A percentile compares a stretch with the other conserved stretches of the same genome.
These are phyloP conservation scores for Sericinus montela DNA, from an alignment of 2,888 invertebrate species.

Conservation along the genomic window DNA sequence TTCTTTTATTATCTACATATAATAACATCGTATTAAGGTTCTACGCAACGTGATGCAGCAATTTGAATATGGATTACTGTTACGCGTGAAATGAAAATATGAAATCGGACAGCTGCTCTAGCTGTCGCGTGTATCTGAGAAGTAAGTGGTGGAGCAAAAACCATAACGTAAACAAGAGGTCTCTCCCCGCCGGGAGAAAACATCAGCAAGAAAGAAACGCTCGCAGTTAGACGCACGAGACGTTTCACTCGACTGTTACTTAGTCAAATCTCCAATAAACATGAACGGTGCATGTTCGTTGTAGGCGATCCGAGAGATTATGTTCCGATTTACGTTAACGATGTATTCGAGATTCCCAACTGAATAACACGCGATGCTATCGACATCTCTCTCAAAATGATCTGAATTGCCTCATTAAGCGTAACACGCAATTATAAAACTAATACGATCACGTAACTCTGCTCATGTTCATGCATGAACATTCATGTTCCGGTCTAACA, in stretches of 20 bases:
- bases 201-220: neutral
- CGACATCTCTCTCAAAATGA: neutral
- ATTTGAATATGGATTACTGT: slow-evolving; percentile 22
- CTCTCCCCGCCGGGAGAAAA: slow-evolving; percentile 1
- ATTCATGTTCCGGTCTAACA: no score
- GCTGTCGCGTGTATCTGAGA: slow-evolving; percentile 17
- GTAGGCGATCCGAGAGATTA: neutral
- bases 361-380: neutral
- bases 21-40: neutral
- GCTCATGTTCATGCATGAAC: no score
- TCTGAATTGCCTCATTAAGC: neutral
- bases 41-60: slow-evolving; percentile 6
- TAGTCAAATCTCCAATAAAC: neutral
- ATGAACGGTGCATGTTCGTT: neutral
- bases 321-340: neutral
- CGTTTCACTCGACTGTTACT: neutral
- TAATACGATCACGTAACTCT: no score
- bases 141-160: slow-evolving; percentile 21
- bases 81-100: slow-evolving; percentile 25
- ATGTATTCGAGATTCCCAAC: neutral
- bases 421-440: neutral
- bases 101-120: slow-evolving; percentile 20
- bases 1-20: no score
- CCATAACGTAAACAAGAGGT: slow-evolving; percentile 24
- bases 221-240: neutral